These are phyloP conservation scores for Dascillus cervinus DNA, from an alignment of 2,888 invertebrate genomes.

Conservation along the genomic window DNA sequence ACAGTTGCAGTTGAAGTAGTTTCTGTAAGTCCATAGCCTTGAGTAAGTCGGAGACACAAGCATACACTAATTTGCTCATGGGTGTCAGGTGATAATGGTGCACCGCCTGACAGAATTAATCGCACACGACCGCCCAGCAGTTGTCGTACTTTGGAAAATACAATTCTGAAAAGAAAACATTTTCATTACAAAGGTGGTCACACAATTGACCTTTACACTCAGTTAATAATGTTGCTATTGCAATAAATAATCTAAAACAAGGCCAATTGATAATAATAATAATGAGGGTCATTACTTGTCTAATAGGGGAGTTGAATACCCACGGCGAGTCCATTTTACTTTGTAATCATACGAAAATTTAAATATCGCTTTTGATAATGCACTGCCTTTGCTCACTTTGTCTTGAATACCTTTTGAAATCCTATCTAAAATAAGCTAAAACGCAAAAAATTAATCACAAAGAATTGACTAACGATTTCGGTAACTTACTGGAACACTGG, in stretches of 20 bases:
- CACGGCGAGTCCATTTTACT: conserved; percentile 71
- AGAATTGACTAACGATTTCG: not conserved
- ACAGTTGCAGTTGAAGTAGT: conserved; percentile 89
- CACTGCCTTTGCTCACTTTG: conserved; percentile 77
- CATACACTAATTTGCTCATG: conserved; percentile 90
- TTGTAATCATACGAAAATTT: conserved; percentile 94
- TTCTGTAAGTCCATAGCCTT: conserved; percentile 97
- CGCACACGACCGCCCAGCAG: conserved; percentile 86
- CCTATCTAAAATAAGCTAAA: conserved; percentile 88
- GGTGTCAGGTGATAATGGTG: conserved; percentile 91
- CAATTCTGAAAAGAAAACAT: conserved; percentile 47
- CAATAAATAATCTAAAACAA: conserved; percentile 6
- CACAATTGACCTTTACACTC: not conserved
- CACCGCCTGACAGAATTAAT: conserved; percentile 87
- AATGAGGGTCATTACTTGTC: conserved; percentile 46
- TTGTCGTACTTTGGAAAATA: conserved; percentile 46
- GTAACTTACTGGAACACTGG: conserved; percentile 81
- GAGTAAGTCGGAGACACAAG: conserved; percentile 81
- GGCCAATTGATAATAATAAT: not conserved
- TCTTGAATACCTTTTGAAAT: conserved; percentile 96
- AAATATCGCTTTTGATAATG: conserved; percentile 76
- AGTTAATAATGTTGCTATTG: not conserved
- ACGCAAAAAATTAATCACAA: conserved; percentile 5
- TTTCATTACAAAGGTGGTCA: too few relatives aligned
- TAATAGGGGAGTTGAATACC: conserved; percentile 74